Conservation (phyloP, 2,113 vertebrate genomes). For the Meleagris gallopavo region DNA sequence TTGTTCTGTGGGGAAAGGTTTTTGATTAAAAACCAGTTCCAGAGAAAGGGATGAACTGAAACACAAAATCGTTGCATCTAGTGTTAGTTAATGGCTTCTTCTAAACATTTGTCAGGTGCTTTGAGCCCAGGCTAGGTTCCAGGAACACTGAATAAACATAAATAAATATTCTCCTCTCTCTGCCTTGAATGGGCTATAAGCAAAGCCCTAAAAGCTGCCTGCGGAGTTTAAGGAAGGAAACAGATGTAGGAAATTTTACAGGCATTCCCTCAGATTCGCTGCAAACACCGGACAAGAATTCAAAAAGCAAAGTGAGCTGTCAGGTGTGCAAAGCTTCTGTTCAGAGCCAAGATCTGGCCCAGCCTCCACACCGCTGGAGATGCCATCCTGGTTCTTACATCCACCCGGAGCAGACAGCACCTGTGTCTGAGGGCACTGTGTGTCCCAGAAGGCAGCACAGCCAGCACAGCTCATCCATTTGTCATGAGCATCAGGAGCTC, state of each 20-base stretch:
- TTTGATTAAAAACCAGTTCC: neutral
- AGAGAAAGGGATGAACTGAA: neutral
- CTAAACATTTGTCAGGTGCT: slow-evolving; percentile 21
- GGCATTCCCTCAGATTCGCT: slow-evolving; percentile 1
- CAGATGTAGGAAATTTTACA: slow-evolving; percentile 62
- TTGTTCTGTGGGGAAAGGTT: neutral
- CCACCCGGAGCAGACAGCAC: slow-evolving; percentile 24
- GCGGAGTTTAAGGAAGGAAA: slow-evolving; percentile 70
- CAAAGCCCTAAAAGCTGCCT: neutral
- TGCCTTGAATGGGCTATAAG: slow-evolving; percentile 6
- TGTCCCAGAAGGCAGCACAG: slow-evolving; percentile 29
- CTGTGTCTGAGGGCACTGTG: slow-evolving; percentile 40
- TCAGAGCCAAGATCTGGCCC: slow-evolving; percentile 1
- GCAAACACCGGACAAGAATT: slow-evolving; percentile 1
- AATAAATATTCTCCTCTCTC: neutral
- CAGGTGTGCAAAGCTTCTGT: neutral
- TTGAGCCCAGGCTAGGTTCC: neutral
- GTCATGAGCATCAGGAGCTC: neutral
- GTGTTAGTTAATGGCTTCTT: slow-evolving; percentile 16
- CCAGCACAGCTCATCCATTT: slow-evolving; percentile 25
- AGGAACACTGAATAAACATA: neutral
- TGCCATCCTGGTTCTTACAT: neutral
- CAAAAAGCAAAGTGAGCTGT: slow-evolving; percentile 31
- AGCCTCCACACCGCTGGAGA: neutral
- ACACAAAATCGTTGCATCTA: neutral